phyloP scores from a whole-genome alignment of 2,113 vertebrate species.

The Stercorarius parasiticus region DNA sequence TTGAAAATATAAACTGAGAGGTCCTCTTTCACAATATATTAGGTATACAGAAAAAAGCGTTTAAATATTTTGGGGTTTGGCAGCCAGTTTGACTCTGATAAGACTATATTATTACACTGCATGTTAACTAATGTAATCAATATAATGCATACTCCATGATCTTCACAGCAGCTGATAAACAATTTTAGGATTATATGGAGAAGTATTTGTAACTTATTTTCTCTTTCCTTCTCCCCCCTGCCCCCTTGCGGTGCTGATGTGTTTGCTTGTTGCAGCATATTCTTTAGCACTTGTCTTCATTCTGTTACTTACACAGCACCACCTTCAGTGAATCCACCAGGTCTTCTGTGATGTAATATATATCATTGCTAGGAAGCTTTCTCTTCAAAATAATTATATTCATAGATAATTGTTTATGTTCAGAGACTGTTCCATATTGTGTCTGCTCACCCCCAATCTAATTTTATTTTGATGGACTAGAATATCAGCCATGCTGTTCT shows the following conservation, averaged over 20 bases:
- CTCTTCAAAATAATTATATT: conserved; percentile 39
- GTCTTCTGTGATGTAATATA: neutral
- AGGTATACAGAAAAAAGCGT: neutral
- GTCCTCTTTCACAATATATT: neutral
- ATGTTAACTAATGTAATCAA: neutral
- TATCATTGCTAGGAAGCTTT: conserved; percentile 1
- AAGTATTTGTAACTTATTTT: neutral
- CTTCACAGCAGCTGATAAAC: neutral
- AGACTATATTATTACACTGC: neutral
- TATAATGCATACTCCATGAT: neutral
- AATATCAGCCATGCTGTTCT: conserved; percentile 17
- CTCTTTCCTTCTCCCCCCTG: neutral
- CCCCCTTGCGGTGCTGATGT: neutral
- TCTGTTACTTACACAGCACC: neutral
- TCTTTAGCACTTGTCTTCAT: neutral
- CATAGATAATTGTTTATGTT: conserved; percentile 57
- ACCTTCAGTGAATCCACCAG: neutral
- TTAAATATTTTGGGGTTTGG: neutral
- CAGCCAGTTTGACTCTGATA: neutral
- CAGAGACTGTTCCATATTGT: conserved; percentile 20
- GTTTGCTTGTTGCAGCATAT: neutral
- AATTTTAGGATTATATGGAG: neutral
- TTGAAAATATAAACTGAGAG: neutral
- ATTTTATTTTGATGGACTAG: conserved; percentile 67
- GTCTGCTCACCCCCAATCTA: conserved; percentile 39